Base-by-base conservation (phyloP, 1,140 invertebrate species). In the Centruroides vittatus region DNA sequence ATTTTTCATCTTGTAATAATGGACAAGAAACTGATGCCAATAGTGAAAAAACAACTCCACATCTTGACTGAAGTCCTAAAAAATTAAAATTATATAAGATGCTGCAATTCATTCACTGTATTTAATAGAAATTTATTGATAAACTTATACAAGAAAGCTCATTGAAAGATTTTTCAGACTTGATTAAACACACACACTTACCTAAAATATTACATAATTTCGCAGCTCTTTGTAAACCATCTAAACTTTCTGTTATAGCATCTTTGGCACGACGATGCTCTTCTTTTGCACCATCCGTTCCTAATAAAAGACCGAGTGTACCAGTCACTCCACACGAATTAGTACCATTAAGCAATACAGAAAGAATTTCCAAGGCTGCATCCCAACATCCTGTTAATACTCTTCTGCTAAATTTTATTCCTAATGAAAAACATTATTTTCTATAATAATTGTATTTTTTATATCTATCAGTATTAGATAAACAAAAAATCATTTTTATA, bases 331-430 rank as follows among this genome's bases (percentile, higher is more conserved):
- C 73, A 68, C 72, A 81, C 67, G 70, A 80, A 72, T 79, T 71
- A 73, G 78, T 70, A 68, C 78, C 70, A 65, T 80, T 80, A 54
- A 93, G 73, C 0, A 89, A 82, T 0, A 83, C 83, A 13, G 89
- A 86, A 4, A 94, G 75, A 11, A 95, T 86, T n/a, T 85, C 83
- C 52, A 94, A 81, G 77, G 94, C 86, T 0, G 86, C 88, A 54
- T 88, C 84, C 91, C 91, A 95, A 70, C 90, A 93, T 66, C 86
- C 88, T 4, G 88, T 91, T 36, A 95, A 71, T n/a, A 95, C 82
- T 65, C 76, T 69, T 12, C 74, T 67, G 36, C 75, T 70, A 51
- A 81, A 71, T 56, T 76, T 78, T 61, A 74, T 71, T 57, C 79
- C 79, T 80, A 64, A 6, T 41, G 8, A 41, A 41, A 41, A 0